Percentiles rank a stretch among this genome's conserved stretches.
These are phyloP conservation scores for Meloidogyne floridensis DNA, from an alignment of 1,140 invertebrate species.

Conservation along the genomic window DNA sequence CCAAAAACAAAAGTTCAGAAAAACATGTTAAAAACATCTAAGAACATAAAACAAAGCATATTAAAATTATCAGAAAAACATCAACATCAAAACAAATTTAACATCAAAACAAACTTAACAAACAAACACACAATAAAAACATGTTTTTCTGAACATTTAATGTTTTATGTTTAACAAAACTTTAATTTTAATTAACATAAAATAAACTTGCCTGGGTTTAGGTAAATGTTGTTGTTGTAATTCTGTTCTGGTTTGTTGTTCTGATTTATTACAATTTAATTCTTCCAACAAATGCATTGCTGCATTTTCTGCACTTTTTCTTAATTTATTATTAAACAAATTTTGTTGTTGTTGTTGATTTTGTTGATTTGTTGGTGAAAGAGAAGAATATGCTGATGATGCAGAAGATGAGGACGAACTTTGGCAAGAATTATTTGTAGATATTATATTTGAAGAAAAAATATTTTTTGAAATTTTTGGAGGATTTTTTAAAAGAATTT, in stretches of 20 bases:
- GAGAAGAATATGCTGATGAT: not conserved
- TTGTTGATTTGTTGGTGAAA: slow-evolving; percentile 6
- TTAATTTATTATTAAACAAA: not conserved
- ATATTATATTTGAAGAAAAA: slow-evolving; percentile 7
- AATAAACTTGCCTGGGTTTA: not conserved
- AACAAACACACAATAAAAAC: too few relatives aligned
- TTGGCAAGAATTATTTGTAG: not conserved
- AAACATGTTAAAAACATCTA: too few relatives aligned
- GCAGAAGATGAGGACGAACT: not conserved
- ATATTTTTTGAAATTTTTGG: slow-evolving; percentile 11
- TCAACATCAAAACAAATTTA: too few relatives aligned
- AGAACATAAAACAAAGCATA: too few relatives aligned
- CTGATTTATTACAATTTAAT: not conserved
- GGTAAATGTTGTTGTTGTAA: not conserved
- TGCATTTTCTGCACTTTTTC: slow-evolving; percentile 6
- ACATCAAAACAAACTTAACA: too few relatives aligned
- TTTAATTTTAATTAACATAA: not conserved
- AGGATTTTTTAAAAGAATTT: slow-evolving; percentile 21
- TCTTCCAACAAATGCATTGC: not conserved
- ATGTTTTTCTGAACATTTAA: too few relatives aligned
- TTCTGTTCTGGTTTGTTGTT: not conserved
- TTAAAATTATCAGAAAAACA: too few relatives aligned
- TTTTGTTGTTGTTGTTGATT: not conserved
- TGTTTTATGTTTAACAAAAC: too few relatives aligned
- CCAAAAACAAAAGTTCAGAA: too few relatives aligned